These are phyloP conservation scores for Ptyas mucosa DNA, from an alignment of 2,113 vertebrate genomes.

Conservation along the genomic window DNA sequence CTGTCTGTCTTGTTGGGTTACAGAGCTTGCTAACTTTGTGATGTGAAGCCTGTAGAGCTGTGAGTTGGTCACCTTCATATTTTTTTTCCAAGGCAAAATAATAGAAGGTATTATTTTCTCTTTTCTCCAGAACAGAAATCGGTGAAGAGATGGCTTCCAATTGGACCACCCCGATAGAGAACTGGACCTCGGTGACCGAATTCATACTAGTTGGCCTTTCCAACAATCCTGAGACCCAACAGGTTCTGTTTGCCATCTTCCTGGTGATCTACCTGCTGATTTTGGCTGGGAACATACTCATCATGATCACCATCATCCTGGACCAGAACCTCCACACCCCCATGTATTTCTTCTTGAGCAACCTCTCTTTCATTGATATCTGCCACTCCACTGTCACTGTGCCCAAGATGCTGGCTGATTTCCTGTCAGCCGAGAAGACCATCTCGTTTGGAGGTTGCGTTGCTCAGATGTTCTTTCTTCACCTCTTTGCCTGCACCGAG, in stretches of 20 bases:
- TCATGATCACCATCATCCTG: conserved; percentile 51
- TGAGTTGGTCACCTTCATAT: not conserved
- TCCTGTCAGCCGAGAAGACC: conserved; percentile 47
- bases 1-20: no score
- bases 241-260: conserved; percentile 49
- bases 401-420: conserved; percentile 61
- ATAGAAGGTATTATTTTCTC: not conserved
- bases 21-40: no score
- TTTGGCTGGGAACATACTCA: conserved; percentile 55
- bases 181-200: conserved; percentile 47
- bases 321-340: conserved; percentile 55
- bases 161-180: conserved; percentile 31
- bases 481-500: conserved; percentile 64
- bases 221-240: conserved; percentile 31
- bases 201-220: conserved; percentile 59
- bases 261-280: conserved; percentile 56
- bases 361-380: conserved; percentile 64
- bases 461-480: conserved; percentile 64
- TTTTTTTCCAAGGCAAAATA: no score
- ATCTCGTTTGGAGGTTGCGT: conserved; percentile 59
- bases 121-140: conserved; percentile 31
- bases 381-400: conserved; percentile 63
- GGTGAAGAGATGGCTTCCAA: conserved; percentile 33
- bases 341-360: conserved; percentile 69
- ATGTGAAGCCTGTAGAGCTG: not conserved